phyloP scores from a whole-genome alignment of 2,797 vertebrate genomes.

The Enteromius mattozi region DNA sequence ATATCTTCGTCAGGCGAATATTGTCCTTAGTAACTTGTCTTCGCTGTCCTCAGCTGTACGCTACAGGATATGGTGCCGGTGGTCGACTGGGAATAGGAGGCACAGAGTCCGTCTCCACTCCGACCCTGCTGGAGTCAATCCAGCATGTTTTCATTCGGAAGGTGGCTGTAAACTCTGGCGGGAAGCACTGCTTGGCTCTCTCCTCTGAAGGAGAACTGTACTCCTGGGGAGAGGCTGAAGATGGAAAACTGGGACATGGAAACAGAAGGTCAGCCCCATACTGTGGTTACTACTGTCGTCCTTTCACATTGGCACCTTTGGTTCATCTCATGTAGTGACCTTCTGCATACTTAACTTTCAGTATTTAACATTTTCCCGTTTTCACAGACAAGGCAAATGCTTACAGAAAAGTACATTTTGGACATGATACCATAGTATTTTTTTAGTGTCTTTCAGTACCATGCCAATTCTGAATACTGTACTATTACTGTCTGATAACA shows the following conservation, averaged over 20 bases:
- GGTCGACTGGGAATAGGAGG: slow-evolving; percentile 95
- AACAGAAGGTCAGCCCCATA: slow-evolving; percentile 86
- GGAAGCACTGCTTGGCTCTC: slow-evolving; percentile 96
- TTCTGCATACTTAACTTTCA: neutral
- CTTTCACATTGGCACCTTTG: slow-evolving; percentile 16
- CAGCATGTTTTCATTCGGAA: slow-evolving; percentile 98
- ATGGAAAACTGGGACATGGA: slow-evolving; percentile 96
- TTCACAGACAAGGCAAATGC: neutral
- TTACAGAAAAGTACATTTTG: neutral
- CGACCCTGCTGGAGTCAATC: slow-evolving; percentile 95
- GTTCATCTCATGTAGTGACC: neutral
- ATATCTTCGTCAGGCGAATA: neutral
- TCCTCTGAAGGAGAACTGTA: slow-evolving; percentile 98
- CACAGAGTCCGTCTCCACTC: slow-evolving; percentile 95
- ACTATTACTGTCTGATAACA: neutral
- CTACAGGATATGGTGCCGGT: slow-evolving; percentile 96
- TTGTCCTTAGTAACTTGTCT: neutral
- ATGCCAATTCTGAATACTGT: neutral
- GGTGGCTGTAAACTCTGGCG: slow-evolving; percentile 97
- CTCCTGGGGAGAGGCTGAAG: slow-evolving; percentile 98
- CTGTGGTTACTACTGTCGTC: slow-evolving; percentile 32
- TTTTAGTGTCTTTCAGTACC: neutral
- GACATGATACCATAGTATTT: neutral
- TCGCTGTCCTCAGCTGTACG: slow-evolving; percentile 85
- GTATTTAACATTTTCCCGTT: neutral